Base-by-base conservation (phyloP, 2,888 invertebrate genomes). In the Congeria kusceri region DNA sequence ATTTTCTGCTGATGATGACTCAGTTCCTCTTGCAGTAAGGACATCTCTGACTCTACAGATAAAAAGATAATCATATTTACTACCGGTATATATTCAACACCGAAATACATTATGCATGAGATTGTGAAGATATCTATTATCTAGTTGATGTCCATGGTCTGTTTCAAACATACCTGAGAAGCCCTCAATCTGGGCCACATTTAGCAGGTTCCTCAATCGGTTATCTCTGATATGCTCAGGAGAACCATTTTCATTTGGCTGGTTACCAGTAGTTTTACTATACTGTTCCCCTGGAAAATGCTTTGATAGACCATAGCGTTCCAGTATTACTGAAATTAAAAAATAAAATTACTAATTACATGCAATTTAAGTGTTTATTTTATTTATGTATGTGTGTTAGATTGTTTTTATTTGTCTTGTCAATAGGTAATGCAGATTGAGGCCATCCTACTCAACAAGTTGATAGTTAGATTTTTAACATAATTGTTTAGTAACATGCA, bases 1-100 rank as follows among this genome's bases (percentile, higher is more conserved):
- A 98, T 96, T 94, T 98, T 98, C 86, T 98, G 96, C 92, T 98
- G 97, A 91, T 98, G 98, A 92, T 98, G 98, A 25, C 94, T 94
- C 91, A 98, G 98, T 93, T 98, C 98, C 92, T 98, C 97, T 90
- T 96, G 96, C 20, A 98, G 93, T 0, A 97, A 95, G 76, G 96
- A 94, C 58, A 98, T 92, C 93, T 98, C 98, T 84, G 96, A 96
- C 77, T 95, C 95, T 95, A 89, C 65, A 91, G 88, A 67, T 2
- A n/a, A 23, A 61, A 53, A 28, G 1, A 63, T 27, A 29, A 56
- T n/a, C n/a, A n/a, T n/a, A n/a, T n/a, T n/a, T n/a, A n/a, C n/a
- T n/a, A n/a, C n/a, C n/a, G n/a, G n/a, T n/a, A n/a, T n/a, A n/a
- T n/a, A n/a, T n/a, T n/a, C n/a, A n/a, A n/a, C n/a, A n/a, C n/a